A percentile compares a stretch with the other conserved stretches of the same genome.
phyloP scores from a whole-genome alignment of 2,797 vertebrate species.

The Xenopus petersii region DNA sequence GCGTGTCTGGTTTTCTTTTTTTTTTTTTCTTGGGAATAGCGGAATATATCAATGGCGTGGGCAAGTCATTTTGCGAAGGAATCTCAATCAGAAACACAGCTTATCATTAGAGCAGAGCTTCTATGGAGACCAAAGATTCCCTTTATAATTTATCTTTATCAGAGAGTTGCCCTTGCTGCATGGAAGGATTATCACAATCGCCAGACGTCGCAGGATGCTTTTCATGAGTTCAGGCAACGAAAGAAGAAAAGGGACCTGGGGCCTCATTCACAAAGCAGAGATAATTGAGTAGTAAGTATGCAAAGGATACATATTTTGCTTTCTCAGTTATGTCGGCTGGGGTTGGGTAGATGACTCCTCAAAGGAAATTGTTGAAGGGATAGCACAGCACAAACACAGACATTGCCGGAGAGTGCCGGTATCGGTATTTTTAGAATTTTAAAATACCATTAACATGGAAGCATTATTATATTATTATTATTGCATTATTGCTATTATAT shows the following conservation, averaged over 20 bases:
- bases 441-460: too few relatives aligned
- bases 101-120: constrained; percentile 39
- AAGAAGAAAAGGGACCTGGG: constrained; percentile 38
- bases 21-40: constrained; percentile 58
- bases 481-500: too few relatives aligned
- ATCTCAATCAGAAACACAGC: constrained; percentile 58
- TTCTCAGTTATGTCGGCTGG: constrained; percentile 6
- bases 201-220: constrained; percentile 54
- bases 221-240: constrained; percentile 45
- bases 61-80: constrained; percentile 54
- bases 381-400: too few relatives aligned
- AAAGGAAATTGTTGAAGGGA: background rate
- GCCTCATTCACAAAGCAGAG: constrained; percentile 49
- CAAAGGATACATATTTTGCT: constrained; percentile 23
- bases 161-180: constrained; percentile 48
- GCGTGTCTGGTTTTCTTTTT: constrained; percentile 52
- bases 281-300: constrained; percentile 37
- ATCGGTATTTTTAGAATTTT: too few relatives aligned
- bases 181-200: constrained; percentile 41
- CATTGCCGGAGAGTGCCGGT: too few relatives aligned
- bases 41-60: constrained; percentile 50
- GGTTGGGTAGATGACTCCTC: constrained; percentile 1
- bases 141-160: constrained; percentile 57
- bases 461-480: too few relatives aligned
- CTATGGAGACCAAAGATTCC: constrained; percentile 51